phyloP scores from a whole-genome alignment of 2,797 vertebrate species.

The Schizopygopsis malacanthus region DNA sequence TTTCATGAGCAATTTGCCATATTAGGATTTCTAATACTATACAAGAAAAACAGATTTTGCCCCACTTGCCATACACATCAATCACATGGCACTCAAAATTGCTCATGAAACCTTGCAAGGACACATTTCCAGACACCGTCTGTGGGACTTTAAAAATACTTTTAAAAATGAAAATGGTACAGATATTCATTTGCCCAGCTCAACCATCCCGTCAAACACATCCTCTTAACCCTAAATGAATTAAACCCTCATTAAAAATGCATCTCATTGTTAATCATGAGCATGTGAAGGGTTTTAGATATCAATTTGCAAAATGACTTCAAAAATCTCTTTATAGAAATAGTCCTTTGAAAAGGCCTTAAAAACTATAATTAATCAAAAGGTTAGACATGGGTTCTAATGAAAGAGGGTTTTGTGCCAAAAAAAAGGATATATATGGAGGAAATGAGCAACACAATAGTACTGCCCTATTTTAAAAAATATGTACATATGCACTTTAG shows the following conservation, averaged over 20 bases:
- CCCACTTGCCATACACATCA: constrained; percentile 69
- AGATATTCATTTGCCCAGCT: constrained; percentile 66
- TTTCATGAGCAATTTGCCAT: constrained; percentile 79
- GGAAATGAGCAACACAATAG: not conserved
- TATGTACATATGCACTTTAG: not conserved
- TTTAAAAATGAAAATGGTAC: constrained; percentile 45
- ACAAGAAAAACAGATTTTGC: constrained; percentile 71
- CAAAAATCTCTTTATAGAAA: constrained; percentile 77
- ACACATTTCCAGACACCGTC: constrained; percentile 55
- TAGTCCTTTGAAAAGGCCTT: constrained; percentile 73
- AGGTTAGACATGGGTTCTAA: constrained; percentile 37
- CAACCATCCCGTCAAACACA: constrained; percentile 58
- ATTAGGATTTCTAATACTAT: constrained; percentile 77
- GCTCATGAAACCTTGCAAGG: constrained; percentile 42
- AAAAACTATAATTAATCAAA: constrained; percentile 70
- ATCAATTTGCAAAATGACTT: constrained; percentile 80
- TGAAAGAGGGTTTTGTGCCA: not conserved
- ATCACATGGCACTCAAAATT: constrained; percentile 64
- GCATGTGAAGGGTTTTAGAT: constrained; percentile 80
- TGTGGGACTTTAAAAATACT: constrained; percentile 31
- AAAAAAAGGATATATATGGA: constrained; percentile 3
- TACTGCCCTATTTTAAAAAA: not conserved
- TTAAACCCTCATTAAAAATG: constrained; percentile 80
- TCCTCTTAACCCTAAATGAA: constrained; percentile 77
- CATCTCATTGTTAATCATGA: constrained; percentile 81